Percentiles rank a stretch among this genome's conserved stretches.
Conservation (phyloP, 2,888 invertebrate species). For the Rugalucina vietnamica region DNA sequence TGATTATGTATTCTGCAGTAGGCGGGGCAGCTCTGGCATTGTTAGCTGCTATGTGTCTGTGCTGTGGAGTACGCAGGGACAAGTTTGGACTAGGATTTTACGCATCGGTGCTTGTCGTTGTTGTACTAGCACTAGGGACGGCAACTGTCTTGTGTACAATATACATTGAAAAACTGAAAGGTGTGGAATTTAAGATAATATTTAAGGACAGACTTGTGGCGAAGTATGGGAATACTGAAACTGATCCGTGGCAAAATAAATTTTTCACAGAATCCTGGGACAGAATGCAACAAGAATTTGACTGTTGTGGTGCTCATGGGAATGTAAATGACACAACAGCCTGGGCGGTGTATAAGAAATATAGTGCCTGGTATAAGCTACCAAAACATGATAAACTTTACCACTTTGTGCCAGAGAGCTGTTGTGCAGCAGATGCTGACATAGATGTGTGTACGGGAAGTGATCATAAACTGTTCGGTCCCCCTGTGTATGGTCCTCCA, state of each 20-base stretch:
- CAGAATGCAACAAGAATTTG: slow-evolving; percentile 51
- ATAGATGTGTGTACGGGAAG: slow-evolving; percentile 53
- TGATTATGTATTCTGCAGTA: slow-evolving; percentile 53
- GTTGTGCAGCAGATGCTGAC: slow-evolving; percentile 54
- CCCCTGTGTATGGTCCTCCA: slow-evolving; percentile 54
- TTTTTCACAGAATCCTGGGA: slow-evolving; percentile 59
- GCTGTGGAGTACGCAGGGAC: slow-evolving; percentile 55
- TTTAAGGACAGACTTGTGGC: slow-evolving; percentile 51
- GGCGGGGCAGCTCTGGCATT: slow-evolving; percentile 49
- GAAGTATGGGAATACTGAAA: slow-evolving; percentile 44
- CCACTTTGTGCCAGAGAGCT: slow-evolving; percentile 59
- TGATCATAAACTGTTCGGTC: slow-evolving; percentile 52
- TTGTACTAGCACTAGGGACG: slow-evolving; percentile 46
- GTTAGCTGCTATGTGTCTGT: slow-evolving; percentile 53
- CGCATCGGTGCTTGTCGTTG: slow-evolving; percentile 49
- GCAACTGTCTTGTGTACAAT: slow-evolving; percentile 54
- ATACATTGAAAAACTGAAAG: slow-evolving; percentile 52
- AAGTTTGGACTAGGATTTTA: slow-evolving; percentile 62
- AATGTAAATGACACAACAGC: slow-evolving; percentile 53
- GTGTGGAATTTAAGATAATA: slow-evolving; percentile 50
- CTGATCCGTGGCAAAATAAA: slow-evolving; percentile 31
- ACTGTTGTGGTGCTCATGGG: slow-evolving; percentile 60
- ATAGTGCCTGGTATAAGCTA: slow-evolving; percentile 48
- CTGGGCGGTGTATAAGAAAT: slow-evolving; percentile 56
- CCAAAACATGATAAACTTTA: slow-evolving; percentile 28